These are phyloP conservation scores for Neotragus moschatus DNA, from an alignment of 2,113 vertebrate species.

Conservation along the genomic window DNA sequence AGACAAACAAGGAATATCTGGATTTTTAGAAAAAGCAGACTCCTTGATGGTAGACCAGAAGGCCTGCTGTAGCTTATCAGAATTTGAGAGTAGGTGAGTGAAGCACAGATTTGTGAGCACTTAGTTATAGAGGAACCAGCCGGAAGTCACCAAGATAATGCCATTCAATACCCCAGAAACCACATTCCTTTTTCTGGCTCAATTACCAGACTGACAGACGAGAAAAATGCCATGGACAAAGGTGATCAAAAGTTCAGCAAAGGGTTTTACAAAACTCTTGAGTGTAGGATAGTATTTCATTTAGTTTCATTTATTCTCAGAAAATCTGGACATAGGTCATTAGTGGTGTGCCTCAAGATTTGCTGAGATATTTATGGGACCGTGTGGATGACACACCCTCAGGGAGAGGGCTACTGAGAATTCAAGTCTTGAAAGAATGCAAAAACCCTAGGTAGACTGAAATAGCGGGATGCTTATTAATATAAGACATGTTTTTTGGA, in stretches of 20 bases:
- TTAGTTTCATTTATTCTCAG: background rate
- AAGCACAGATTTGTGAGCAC: background rate
- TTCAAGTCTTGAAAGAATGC: background rate
- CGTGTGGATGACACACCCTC: background rate
- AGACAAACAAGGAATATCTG: background rate
- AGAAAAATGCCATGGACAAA: conserved; percentile 1
- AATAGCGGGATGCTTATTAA: background rate
- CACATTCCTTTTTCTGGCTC: background rate
- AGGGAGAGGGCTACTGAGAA: background rate
- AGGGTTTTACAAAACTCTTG: conserved; percentile 24
- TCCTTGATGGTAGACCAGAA: background rate
- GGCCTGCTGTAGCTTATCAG: background rate
- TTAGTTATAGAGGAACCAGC: background rate
- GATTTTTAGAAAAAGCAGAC: background rate
- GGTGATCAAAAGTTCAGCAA: background rate
- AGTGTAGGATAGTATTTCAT: background rate
- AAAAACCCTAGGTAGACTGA: background rate
- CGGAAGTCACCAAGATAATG: background rate
- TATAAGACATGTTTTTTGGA: background rate
- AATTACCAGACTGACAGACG: background rate
- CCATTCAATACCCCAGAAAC: background rate
- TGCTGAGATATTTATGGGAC: background rate
- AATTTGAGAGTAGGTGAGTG: background rate
- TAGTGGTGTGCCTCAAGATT: background rate
- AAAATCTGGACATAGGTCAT: background rate